Evolutionary conservation across 2,888 invertebrate species (phyloP).

Genomic region (Eupithecia subfuscata): DNA sequence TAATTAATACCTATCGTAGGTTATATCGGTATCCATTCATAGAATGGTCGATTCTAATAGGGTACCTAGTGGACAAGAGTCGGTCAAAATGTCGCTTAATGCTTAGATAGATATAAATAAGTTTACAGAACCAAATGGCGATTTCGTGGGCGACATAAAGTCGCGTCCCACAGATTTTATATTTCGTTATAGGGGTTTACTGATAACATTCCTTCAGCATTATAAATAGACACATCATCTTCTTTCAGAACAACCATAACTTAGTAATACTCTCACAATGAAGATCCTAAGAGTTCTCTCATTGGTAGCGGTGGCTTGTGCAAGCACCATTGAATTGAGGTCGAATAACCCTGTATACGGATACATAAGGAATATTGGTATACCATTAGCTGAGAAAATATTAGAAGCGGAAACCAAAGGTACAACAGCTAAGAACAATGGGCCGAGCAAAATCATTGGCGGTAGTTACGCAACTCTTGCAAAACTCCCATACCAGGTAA

Average conservation of each 20-base stretch:
- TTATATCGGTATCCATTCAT: background rate
- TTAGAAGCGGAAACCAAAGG: conserved; percentile 35
- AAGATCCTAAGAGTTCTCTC: conserved; percentile 33
- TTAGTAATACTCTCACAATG: conserved; percentile 27
- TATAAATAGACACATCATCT: background rate
- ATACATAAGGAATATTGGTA: conserved; percentile 27
- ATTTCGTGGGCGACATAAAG: background rate
- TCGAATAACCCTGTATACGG: conserved; percentile 13
- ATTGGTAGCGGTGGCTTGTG: conserved; percentile 29
- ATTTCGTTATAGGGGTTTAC: background rate
- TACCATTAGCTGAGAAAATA: conserved; percentile 32
- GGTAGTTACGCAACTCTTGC: conserved; percentile 6
- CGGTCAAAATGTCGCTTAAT: background rate
- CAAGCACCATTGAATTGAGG: background rate
- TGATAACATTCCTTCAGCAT: conserved; percentile 1
- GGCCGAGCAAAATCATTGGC: conserved; percentile 14
- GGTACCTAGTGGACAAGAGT: background rate
- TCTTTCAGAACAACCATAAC: background rate
- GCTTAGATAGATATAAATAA: background rate
- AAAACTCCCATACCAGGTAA: conserved; percentile 16
- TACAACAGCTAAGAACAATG: background rate
- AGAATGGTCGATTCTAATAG: no score
- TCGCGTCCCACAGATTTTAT: background rate
- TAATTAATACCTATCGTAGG: background rate
- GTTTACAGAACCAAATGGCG: no score